Evolutionary conservation across 2,797 vertebrate species (phyloP).

Genomic region (Sparus aurata): DNA sequence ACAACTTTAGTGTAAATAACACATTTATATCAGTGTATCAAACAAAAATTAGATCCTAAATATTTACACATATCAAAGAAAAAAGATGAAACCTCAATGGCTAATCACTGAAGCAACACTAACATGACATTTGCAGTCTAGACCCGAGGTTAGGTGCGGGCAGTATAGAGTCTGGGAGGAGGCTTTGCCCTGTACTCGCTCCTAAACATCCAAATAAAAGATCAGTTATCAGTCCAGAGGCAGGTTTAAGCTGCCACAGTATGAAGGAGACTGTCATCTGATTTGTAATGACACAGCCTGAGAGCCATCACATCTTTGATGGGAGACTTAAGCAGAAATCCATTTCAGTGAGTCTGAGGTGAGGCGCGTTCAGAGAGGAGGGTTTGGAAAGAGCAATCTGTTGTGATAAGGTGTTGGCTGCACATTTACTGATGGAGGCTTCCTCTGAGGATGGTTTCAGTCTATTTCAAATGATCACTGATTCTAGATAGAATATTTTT

Average conservation of each 20-base stretch:
- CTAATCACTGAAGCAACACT: neutral
- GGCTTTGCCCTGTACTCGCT: conserved; percentile 35
- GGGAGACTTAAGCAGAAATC: conserved; percentile 78
- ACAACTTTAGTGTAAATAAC: neutral
- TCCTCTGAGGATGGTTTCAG: conserved; percentile 29
- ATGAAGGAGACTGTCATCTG: conserved; percentile 70
- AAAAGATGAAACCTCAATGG: too few species aligned
- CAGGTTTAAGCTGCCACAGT: conserved; percentile 64
- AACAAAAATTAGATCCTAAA: neutral
- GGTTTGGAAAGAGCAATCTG: conserved; percentile 53
- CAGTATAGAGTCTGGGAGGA: neutral
- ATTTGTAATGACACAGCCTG: conserved; percentile 78
- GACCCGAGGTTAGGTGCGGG: neutral
- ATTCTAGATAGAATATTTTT: neutral
- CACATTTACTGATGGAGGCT: conserved; percentile 48
- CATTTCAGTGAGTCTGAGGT: conserved; percentile 68
- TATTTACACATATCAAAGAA: neutral
- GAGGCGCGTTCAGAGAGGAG: conserved; percentile 40
- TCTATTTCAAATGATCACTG: conserved; percentile 44
- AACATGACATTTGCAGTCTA: neutral
- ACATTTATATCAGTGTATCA: too few species aligned
- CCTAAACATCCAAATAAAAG: conserved; percentile 68
- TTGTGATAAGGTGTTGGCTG: conserved; percentile 64
- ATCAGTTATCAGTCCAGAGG: conserved; percentile 72
- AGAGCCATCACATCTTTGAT: conserved; percentile 74